Base-by-base conservation (phyloP, 2,888 invertebrate genomes). In the Aporophyla nigra region DNA sequence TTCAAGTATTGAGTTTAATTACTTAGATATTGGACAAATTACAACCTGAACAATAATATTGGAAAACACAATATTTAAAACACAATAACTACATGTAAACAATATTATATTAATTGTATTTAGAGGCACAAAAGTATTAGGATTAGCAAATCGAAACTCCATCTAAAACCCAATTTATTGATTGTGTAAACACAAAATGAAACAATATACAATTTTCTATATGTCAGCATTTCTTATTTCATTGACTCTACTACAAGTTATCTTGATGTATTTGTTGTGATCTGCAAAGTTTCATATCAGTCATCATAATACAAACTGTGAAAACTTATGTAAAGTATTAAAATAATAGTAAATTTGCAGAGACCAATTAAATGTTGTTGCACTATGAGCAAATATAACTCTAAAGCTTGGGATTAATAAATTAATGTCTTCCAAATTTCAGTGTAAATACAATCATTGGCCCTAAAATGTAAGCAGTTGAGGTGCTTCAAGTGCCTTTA, bases 321-420 rank as follows among this genome's bases (percentile, higher is more conserved):
- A 46, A 58, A 53, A n/a, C 16, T 54, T 78, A 12, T 62, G 19
- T 70, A n/a, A 49, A 16, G n/a, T 67, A 24, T 61, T 19, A 19
- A 58, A 56, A 40, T 62, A 56, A 65, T 54, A 71, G 65, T 71
- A 78, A 59, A 68, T 72, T 81, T 79, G 87, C 87, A 82, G 83
- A 77, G 73, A 69, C 43, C 46, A 71, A 71, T 77, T 87, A 66
- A 80, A 54, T 87, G 76, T 76, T 83, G 65, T 87, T 83, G 72
- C 80, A 73, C 71, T 78, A 76, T 78, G 70, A 84, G 85, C 82
- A 81, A 85, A 83, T 85, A 80, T 77, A 78, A 83, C 77, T 75
- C 62, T 76, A 76, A 33, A 69, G 88, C 86, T 85, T 87, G 88
- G 78, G 81, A 78, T 67, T 82, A 78, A 80, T 82, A 46, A 69